Conservation (phyloP, 2,888 invertebrate species). For the Himalopsyche kuldschensis region DNA sequence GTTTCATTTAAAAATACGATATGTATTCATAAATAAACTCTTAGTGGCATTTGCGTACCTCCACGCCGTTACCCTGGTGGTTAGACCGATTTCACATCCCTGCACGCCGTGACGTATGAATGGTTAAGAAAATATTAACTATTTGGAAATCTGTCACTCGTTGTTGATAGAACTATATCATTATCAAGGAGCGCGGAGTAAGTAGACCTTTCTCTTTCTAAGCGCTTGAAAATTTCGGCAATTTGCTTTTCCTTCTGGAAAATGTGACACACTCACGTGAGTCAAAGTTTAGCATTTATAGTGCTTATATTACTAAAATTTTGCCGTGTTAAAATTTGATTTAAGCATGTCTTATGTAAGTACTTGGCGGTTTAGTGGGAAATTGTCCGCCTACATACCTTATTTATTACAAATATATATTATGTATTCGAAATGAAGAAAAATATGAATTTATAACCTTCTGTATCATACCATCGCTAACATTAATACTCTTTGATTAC, state of each 20-base stretch:
- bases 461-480: too few relatives aligned
- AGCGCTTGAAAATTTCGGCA: slow-evolving; percentile 23
- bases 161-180: neutral
- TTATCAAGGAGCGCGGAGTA: neutral
- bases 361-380: neutral
- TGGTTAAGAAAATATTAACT: too few relatives aligned
- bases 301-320: neutral
- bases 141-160: neutral
- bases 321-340: neutral
- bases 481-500: too few relatives aligned
- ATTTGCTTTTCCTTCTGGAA: slow-evolving; percentile 9
- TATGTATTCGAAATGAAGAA: too few relatives aligned
- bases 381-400: neutral
- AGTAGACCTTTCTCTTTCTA: slow-evolving; percentile 14
- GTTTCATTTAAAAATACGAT: too few relatives aligned
- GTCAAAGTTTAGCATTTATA: neutral
- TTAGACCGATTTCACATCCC: too few relatives aligned
- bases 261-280: slow-evolving; percentile 14
- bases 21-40: too few relatives aligned
- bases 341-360: neutral
- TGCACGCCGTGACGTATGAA: too few relatives aligned
- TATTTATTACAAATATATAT: too few relatives aligned
- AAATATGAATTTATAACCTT: too few relatives aligned
- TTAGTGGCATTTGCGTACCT: too few relatives aligned
- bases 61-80: too few relatives aligned